phyloP scores from a whole-genome alignment of 2,113 vertebrate species.

The Clarias gariepinus region DNA sequence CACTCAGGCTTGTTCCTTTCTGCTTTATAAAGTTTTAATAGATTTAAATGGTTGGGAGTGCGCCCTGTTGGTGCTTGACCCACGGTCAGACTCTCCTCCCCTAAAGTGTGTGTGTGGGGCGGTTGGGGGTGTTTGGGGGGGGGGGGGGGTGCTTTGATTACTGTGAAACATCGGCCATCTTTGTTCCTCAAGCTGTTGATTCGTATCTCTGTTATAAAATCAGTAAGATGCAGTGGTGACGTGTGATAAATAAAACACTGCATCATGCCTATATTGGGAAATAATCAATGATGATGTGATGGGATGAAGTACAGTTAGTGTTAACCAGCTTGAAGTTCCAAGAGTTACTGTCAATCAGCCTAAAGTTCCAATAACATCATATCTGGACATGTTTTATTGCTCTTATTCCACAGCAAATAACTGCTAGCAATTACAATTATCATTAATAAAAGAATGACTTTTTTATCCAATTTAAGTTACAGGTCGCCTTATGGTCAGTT shows the following conservation, averaged over 20 bases:
- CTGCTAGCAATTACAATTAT: background rate
- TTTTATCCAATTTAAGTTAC: background rate
- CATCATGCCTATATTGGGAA: background rate
- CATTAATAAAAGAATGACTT: background rate
- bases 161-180: background rate
- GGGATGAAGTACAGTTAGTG: background rate
- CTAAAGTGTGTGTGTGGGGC: constrained; percentile 15
- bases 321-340: background rate
- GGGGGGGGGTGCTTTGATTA: background rate
- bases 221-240: background rate
- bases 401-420: background rate
- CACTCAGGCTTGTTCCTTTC: constrained; percentile 38
- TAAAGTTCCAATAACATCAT: background rate
- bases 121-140: constrained; percentile 11
- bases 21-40: constrained; percentile 69
- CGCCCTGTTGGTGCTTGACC: constrained; percentile 7
- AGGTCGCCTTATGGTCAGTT: too few relatives aligned
- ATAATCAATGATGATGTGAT: background rate
- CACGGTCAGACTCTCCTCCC: constrained; percentile 19
- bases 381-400: background rate
- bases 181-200: background rate
- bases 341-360: background rate
- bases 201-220: background rate
- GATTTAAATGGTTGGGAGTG: constrained; percentile 78
- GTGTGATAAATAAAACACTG: background rate